Base-by-base conservation (phyloP, 1,140 invertebrate species). In the Cephus cinctus region DNA sequence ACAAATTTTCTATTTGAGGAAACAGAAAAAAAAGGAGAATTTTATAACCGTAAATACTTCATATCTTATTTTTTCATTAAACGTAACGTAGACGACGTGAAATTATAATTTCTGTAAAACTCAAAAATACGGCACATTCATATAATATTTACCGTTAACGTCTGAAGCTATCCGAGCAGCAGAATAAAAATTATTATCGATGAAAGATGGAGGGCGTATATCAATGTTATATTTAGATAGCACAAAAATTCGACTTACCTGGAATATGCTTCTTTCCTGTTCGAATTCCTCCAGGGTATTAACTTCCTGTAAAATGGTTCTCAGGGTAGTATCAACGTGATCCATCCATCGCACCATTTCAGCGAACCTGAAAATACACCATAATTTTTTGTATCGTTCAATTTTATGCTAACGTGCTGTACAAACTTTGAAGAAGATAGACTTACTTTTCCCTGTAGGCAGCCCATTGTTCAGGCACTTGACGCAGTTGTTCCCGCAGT, bases 341-440 rank as follows among this genome's bases (percentile, higher is more conserved):
- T 93, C 86, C 90, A 96, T 94, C 92, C 94, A 97, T 30, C 77
- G 72, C n/a, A 86, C 83, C 83, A 96, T 92, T 44, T 89, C 87
- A 19, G 81, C 78, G 63, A 93, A 92, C 57, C 85, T 87, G 53
- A 14, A 54, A 49, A 52, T 12, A 12, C 3, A 4, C 5, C 3
- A 4, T 39, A 21, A 31, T 47, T 11, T 20, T 4, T 12, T 25
- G 20, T 18, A 16, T 9, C 23, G 14, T 8, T 20, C 12, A 44
- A 4, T 34, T 15, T 14, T 34, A 23, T 42, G 15, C 4, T 14
- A 44, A 27, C 30, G 34, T 25, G 4, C 27, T 16, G 44, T 46
- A 3, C 5, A 5, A 14, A 22, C 3, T 8, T 20, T 12, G 19
- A 19, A 12, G 30, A 43, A 14, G 6, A 38, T 20, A 4, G n/a